These are phyloP conservation scores for Sorex maritimensis DNA, from an alignment of 2,797 vertebrate genomes.

Conservation along the genomic window DNA sequence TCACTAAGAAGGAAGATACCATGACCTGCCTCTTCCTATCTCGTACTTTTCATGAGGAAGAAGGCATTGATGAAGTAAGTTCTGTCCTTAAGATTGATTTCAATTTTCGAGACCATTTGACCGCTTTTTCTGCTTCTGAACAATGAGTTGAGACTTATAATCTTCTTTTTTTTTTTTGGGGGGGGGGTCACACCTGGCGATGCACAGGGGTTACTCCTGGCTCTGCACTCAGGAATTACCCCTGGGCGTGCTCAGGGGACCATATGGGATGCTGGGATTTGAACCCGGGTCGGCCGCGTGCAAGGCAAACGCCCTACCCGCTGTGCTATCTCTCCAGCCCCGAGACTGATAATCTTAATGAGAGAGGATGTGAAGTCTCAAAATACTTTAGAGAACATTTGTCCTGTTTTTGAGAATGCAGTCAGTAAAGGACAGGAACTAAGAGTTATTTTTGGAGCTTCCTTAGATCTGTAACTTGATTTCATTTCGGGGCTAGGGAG, in stretches of 20 bases:
- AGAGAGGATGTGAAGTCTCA: slow-evolving; percentile 63
- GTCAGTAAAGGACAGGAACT: slow-evolving; percentile 10
- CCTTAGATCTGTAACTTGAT: background rate
- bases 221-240: too few species aligned
- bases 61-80: slow-evolving; percentile 98
- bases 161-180: too few species aligned
- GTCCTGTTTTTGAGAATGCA: slow-evolving; percentile 20
- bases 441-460: slow-evolving; percentile 48
- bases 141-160: background rate
- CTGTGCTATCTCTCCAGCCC: too few species aligned
- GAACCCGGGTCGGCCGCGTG: too few species aligned
- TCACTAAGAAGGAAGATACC: slow-evolving; percentile 96
- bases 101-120: background rate
- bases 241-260: too few species aligned
- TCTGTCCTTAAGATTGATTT: too few species aligned
- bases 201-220: too few species aligned
- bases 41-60: slow-evolving; percentile 98
- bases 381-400: background rate
- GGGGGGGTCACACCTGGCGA: too few species aligned
- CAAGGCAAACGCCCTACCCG: too few species aligned
- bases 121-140: background rate
- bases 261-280: too few species aligned
- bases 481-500: slow-evolving; percentile 33
- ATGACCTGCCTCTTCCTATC: slow-evolving; percentile 98
- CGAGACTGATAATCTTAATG: slow-evolving; percentile 23